Conservation (phyloP, 2,797 vertebrate genomes). For the Rhynchonycteris naso region DNA sequence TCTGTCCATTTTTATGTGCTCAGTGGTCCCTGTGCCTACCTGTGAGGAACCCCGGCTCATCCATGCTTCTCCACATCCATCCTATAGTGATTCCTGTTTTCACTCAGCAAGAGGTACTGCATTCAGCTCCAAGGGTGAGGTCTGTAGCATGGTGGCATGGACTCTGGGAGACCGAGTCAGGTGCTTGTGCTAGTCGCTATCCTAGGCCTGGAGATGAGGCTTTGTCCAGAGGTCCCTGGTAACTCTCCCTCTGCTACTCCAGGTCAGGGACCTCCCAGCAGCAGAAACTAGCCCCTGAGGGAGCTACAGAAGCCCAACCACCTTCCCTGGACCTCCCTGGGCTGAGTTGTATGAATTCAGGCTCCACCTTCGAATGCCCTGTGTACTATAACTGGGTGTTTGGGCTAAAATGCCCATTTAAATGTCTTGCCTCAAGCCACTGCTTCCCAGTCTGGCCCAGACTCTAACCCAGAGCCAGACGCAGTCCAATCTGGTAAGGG, state of each 20-base stretch:
- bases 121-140: background rate
- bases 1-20: background rate
- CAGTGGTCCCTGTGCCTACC: background rate
- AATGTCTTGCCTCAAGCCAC: accelerated
- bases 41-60: background rate
- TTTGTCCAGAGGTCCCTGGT: background rate
- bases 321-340: background rate
- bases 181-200: background rate
- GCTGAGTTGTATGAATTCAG: background rate
- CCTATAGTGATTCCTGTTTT: background rate
- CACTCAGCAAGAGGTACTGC: background rate
- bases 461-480: background rate
- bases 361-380: background rate
- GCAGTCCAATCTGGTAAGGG: too few species aligned
- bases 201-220: background rate
- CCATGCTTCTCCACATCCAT: background rate
- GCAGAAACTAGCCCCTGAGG: background rate
- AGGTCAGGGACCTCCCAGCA: background rate
- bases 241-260: background rate
- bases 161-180: background rate
- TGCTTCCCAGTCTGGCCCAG: background rate
- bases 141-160: too few species aligned
- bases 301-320: background rate
- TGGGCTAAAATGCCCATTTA: background rate
- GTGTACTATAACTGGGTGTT: background rate